Evolutionary conservation across 2,113 vertebrate species (phyloP), one percentile per base, ranked within the genome.

Genomic region (Opisthocomus hoazin): DNA sequence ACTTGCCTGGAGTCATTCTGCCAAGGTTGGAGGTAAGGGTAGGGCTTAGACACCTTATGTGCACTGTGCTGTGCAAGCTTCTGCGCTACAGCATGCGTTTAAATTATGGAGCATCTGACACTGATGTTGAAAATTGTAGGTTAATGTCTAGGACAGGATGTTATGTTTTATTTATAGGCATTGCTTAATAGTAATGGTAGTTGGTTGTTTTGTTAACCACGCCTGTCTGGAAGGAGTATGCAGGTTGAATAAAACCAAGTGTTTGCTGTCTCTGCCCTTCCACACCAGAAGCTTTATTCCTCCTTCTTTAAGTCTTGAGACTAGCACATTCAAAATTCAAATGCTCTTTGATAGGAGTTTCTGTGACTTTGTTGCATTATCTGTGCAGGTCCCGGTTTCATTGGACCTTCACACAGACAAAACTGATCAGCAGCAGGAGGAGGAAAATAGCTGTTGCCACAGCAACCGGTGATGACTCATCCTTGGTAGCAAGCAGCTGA

Each of bases 381-480:
- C 82, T 88, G 88, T 36, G 82, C 77, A 58, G 96, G 94, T 95
- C 94, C 84, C 58, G 79, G 91, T 93, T 98, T 94, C 96, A 56
- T 73, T 91, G 94, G 96, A 96, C 94, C 90, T 97, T 96, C 84
- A 27, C 69, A 22, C 87, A 90, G 94, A 61, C 90, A 76, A 76
- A 94, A 97, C 92, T 95, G 96, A 98, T 97, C 95, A 88, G 76
- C 88, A 57, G 96, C 78, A 63, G 93, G 90, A 73, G 93, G 90
- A 97, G 94, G 95, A 97, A 96, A 97, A 95, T 94, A 87, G 94
- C 91, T 0, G 90, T 98, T 97, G 97, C 97, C 80, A 24, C 1
- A 68, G 97, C 95, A 98, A 98, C 97, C 11, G 15, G 70, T 17
- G 97, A 87, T 98, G 98, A 98, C 92, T 98, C 98, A 98, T 87